phyloP scores from a whole-genome alignment of 2,113 vertebrate species.

The Parotia lawesii region DNA sequence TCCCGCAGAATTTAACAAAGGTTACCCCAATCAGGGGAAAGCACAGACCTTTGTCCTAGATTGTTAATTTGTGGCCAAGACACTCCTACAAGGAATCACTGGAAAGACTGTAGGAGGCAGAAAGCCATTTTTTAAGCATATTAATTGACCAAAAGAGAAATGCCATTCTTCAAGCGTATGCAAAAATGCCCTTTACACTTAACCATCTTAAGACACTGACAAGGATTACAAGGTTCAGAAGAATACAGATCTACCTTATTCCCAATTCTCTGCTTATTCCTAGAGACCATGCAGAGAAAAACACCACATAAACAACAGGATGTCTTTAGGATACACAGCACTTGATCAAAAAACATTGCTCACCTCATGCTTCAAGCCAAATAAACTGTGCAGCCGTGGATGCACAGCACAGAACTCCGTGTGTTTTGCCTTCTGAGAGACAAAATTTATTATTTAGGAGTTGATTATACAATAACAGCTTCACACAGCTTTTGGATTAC shows the following conservation, averaged over 20 bases:
- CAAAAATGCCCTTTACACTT: not conserved
- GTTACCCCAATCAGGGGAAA: not conserved
- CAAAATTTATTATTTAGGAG: not conserved
- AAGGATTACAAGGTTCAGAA: not conserved
- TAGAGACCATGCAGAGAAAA: not conserved
- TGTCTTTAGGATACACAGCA: not conserved
- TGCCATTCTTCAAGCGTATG: not conserved
- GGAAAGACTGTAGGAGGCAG: not conserved
- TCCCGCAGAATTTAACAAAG: not conserved
- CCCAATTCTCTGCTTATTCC: not conserved
- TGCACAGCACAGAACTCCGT: not conserved
- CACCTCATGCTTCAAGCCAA: not conserved
- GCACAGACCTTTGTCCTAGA: not conserved
- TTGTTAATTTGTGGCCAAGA: not conserved
- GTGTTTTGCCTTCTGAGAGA: not conserved
- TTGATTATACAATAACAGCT: not conserved
- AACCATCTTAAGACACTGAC: not conserved
- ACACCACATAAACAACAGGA: not conserved
- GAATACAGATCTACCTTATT: not conserved
- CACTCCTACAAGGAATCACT: not conserved
- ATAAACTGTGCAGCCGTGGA: not conserved
- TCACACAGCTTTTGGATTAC: not conserved
- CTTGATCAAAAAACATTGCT: not conserved
- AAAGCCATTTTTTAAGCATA: not conserved
- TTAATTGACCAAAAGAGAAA: not conserved